Evolutionary conservation across 2,888 invertebrate species (phyloP).

Genomic region (Platycheirus albimanus): DNA sequence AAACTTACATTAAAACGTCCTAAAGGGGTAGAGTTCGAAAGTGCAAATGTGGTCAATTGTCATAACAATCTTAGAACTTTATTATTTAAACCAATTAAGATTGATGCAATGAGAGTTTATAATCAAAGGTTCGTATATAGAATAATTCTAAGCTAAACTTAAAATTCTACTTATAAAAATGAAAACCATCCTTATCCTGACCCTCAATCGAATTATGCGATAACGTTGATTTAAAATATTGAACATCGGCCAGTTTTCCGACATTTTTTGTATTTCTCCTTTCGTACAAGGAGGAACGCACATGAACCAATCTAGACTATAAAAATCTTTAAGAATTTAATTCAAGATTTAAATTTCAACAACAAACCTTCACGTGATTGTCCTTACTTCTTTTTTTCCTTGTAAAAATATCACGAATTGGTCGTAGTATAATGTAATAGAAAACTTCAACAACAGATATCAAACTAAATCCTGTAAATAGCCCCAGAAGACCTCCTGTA

Average conservation of each 20-base stretch:
- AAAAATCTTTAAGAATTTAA: not conserved
- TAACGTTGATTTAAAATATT: conserved; percentile 2
- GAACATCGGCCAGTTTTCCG: conserved; percentile 6
- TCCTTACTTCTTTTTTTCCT: not conserved
- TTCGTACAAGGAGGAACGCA: not conserved
- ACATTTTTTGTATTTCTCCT: not conserved
- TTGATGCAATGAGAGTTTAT: too few relatives aligned
- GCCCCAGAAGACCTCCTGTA: conserved; percentile 90
- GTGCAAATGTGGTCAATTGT: too few relatives aligned
- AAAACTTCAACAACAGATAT: conserved; percentile 90
- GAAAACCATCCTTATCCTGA: not conserved
- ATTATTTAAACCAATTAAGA: too few relatives aligned
- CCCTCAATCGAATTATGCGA: not conserved
- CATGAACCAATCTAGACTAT: conserved; percentile 6
- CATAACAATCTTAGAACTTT: too few relatives aligned
- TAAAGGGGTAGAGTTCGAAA: too few relatives aligned
- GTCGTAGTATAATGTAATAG: conserved; percentile 87
- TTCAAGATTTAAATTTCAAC: too few relatives aligned
- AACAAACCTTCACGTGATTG: not conserved
- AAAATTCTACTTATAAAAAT: not conserved
- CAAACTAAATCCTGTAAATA: conserved; percentile 91
- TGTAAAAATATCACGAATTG: conserved; percentile 75
- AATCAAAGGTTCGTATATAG: too few relatives aligned
- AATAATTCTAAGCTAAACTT: too few relatives aligned
- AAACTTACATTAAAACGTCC: too few relatives aligned